Evolutionary conservation across 1,140 invertebrate genomes (phyloP).

Genomic region (Idris sp.): DNA sequence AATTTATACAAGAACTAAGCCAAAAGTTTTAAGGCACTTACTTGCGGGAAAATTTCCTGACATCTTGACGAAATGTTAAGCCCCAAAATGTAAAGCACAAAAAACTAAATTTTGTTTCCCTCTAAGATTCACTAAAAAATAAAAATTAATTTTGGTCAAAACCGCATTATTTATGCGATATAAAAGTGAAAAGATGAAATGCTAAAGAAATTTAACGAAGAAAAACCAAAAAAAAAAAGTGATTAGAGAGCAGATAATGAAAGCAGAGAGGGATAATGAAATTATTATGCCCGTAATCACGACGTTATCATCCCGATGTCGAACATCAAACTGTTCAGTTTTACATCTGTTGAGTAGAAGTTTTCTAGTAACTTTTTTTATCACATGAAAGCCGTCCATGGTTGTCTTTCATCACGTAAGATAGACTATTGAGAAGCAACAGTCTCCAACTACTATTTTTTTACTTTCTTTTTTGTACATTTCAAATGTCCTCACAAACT

Average conservation of each 20-base stretch:
- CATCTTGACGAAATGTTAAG: too few species aligned
- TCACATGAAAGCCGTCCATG: slow-evolving; percentile 40
- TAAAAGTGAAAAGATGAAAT: too few species aligned
- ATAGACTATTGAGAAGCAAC: slow-evolving; percentile 1
- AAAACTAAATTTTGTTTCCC: too few species aligned
- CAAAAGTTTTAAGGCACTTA: slow-evolving; percentile 17
- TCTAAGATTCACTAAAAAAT: too few species aligned
- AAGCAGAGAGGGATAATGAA: slow-evolving; percentile 12
- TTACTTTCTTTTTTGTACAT: too few species aligned
- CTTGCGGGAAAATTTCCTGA: slow-evolving; percentile 18
- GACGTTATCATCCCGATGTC: slow-evolving; percentile 58
- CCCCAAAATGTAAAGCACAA: too few species aligned
- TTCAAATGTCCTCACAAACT: slow-evolving; percentile 12
- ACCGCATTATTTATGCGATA: too few species aligned
- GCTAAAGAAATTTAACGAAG: too few species aligned
- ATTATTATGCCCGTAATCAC: slow-evolving; percentile 27
- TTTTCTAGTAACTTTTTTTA: slow-evolving; percentile 58
- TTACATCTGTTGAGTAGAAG: slow-evolving; percentile 32
- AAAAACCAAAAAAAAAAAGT: background rate
- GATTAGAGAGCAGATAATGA: slow-evolving; percentile 7
- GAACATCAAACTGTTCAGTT: slow-evolving; percentile 42
- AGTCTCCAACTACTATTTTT: slow-evolving; percentile 9
- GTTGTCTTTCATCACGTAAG: slow-evolving; percentile 38
- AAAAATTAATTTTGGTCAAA: too few species aligned
- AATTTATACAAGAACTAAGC: too few species aligned